A percentile compares a stretch with the other conserved stretches of the same genome.
Evolutionary conservation across 1,140 invertebrate genomes (phyloP).

Genomic region (Atta texana): DNA sequence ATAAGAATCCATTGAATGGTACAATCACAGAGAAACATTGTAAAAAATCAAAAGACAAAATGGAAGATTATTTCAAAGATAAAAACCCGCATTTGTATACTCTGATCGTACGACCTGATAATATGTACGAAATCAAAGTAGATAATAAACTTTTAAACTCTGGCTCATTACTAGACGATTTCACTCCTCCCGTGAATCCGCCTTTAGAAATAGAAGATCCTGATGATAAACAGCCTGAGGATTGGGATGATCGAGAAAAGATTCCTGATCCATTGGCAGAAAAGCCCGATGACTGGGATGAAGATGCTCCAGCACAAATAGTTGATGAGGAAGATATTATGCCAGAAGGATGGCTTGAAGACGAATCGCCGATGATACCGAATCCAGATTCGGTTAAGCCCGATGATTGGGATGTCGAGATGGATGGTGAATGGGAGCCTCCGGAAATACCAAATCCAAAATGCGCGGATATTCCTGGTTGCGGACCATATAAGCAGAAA

Average conservation of each 20-base stretch:
- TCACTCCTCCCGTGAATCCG: conserved; percentile 97
- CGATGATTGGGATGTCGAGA: conserved; percentile 98
- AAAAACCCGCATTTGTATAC: conserved; percentile 98
- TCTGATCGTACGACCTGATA: conserved; percentile 95
- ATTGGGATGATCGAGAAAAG: conserved; percentile 99
- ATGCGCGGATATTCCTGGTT: conserved; percentile 94
- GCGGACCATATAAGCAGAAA: conserved; percentile 96
- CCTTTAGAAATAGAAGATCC: conserved; percentile 98
- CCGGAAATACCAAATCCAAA: conserved; percentile 96
- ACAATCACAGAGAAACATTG: conserved; percentile 96
- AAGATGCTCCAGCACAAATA: conserved; percentile 96
- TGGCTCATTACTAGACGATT: conserved; percentile 95
- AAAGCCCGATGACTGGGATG: conserved; percentile 98
- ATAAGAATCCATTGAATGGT: conserved; percentile 97
- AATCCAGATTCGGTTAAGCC: conserved; percentile 96
- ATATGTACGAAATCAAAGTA: conserved; percentile 91
- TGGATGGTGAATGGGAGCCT: conserved; percentile 99
- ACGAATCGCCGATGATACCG: conserved; percentile 95
- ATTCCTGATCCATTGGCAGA: conserved; percentile 95
- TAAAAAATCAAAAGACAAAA: conserved; percentile 94
- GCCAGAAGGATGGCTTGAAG: conserved; percentile 97
- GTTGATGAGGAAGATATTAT: conserved; percentile 95
- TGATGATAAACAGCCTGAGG: conserved; percentile 94
- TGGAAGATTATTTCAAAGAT: conserved; percentile 97
- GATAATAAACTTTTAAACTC: conserved; percentile 93